Evolutionary conservation across 2,888 invertebrate species (phyloP).

Genomic region (Matsumyia berberina): DNA sequence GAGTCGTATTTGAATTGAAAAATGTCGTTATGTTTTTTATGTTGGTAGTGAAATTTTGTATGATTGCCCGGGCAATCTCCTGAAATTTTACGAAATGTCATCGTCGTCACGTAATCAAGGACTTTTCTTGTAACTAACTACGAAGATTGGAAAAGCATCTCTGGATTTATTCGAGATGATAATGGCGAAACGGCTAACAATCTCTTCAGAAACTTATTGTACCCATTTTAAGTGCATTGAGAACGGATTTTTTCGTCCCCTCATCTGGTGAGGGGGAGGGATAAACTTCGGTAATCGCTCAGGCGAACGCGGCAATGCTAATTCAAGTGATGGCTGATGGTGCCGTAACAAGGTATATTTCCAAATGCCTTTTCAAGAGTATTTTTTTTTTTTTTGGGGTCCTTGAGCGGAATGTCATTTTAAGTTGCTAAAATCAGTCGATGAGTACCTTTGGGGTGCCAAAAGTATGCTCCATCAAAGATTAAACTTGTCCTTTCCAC

Average conservation of each 20-base stretch:
- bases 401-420: no score
- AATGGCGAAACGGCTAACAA: slow-evolving; percentile 44
- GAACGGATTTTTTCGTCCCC: slow-evolving; percentile 1
- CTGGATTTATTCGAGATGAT: slow-evolving; percentile 12
- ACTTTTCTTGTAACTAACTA: slow-evolving; percentile 8
- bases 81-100: no score
- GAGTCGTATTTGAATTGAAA: slow-evolving; percentile 26
- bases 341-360: slow-evolving; percentile 25
- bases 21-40: slow-evolving; percentile 41
- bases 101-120: slow-evolving; percentile 14
- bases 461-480: no score
- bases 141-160: slow-evolving; percentile 34
- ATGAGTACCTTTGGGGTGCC: no score
- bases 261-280: slow-evolving; percentile 12
- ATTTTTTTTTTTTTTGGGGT: neutral
- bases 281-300: slow-evolving; percentile 34
- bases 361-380: slow-evolving; percentile 5
- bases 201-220: slow-evolving; percentile 54
- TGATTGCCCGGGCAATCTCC: slow-evolving; percentile 4
- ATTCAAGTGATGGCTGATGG: slow-evolving; percentile 19
- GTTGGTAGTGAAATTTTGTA: slow-evolving; percentile 34
- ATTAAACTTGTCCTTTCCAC: neutral
- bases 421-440: neutral
- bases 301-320: slow-evolving; percentile 27
- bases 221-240: slow-evolving; percentile 10